phyloP scores from a whole-genome alignment of 2,113 vertebrate genomes.

The Fregetta grallaria region DNA sequence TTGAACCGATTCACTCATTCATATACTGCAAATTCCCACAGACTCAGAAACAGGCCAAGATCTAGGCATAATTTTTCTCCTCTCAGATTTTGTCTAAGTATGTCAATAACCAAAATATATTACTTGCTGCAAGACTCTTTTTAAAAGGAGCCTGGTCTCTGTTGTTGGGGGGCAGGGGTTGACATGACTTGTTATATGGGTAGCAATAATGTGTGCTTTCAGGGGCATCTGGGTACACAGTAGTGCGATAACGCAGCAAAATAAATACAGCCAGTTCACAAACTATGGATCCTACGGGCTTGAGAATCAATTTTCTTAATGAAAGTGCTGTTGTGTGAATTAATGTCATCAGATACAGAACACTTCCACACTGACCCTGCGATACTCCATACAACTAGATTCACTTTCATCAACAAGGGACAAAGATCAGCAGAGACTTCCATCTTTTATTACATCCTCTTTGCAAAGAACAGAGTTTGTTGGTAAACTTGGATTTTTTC shows the following conservation, averaged over 20 bases:
- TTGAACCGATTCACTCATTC: not conserved
- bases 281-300: not conserved
- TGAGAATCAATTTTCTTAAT: not conserved
- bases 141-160: not conserved
- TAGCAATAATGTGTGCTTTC: not conserved
- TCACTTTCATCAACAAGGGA: slow-evolving; percentile 66
- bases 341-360: slow-evolving; percentile 81
- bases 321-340: not conserved
- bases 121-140: not conserved
- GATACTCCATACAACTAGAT: slow-evolving; percentile 75
- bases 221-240: not conserved
- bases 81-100: not conserved
- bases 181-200: accelerated
- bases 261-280: not conserved
- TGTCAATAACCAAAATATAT: not conserved
- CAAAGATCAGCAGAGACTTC: slow-evolving; percentile 59
- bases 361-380: slow-evolving; percentile 73
- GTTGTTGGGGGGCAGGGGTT: not conserved
- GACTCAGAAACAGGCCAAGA: not conserved
- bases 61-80: not conserved
- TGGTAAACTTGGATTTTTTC: slow-evolving; percentile 69
- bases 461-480: slow-evolving; percentile 56
- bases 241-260: not conserved
- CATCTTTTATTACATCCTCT: slow-evolving; percentile 50
- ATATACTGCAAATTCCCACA: not conserved